Evolutionary conservation across 2,888 invertebrate species (phyloP), one percentile per base, ranked within the genome.

Genomic region (Archips xylosteana): DNA sequence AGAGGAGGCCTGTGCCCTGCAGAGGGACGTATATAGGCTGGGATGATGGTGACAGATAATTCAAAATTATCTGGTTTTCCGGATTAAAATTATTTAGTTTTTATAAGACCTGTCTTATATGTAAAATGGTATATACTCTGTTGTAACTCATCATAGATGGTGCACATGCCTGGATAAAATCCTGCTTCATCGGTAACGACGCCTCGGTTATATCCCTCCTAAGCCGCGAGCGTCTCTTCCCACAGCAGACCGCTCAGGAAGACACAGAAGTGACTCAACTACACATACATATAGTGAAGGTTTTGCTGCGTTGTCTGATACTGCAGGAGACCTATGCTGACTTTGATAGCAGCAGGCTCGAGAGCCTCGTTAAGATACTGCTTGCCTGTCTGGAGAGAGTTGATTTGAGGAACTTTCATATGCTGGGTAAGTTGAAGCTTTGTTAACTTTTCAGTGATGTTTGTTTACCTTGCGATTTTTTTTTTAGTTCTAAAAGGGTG

Each of bases 401-500:
- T 1, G 92, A 94, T 75, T 82, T 94, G 80, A 92, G 88, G 77
- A 92, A 95, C 80, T 94, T 94, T 85, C 93, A 94, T 80, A 89
- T 89, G 86, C 80, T 94, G 36, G 94, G 95, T 95, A 82, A 85
- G 88, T 75, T 39, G n/a, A 51, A 34, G 2, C 6, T 4, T 23
- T 23, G 23, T 23, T 23, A 23, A 23, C 23, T 23, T 23, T 23
- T 23, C 23, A 0, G 23, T 23, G 0, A 23, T 23, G 1, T 1
- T 1, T 23, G 23, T 23, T 23, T 23, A 23, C 23, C 23, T 23
- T 23, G 23, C 23, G 23, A 23, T 23, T 23, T 23, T 23, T 23
- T 23, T 23, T 23, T 0, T 23, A 23, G 23, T 23, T 0, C 0
- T 23, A 23, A 23, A 23, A 23, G 23, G 1, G 23, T 23, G 1